phyloP scores from a whole-genome alignment of 1,140 invertebrate species.

The Adelges cooleyi region DNA sequence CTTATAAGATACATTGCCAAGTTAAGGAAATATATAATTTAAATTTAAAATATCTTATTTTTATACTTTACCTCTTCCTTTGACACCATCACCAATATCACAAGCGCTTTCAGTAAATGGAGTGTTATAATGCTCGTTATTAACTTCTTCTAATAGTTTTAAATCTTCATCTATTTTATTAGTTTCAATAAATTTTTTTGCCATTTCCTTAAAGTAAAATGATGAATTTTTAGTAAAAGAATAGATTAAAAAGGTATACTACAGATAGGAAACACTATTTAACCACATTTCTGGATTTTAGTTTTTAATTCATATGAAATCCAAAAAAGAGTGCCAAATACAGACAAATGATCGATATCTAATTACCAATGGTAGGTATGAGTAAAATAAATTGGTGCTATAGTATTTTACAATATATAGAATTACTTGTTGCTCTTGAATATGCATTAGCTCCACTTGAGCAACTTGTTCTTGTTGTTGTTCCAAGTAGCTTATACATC shows the following conservation, averaged over 20 bases:
- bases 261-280: no score
- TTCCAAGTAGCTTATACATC: slow-evolving; percentile 74
- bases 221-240: no score
- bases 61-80: slow-evolving; percentile 3
- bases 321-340: no score
- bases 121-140: background rate
- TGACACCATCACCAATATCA: slow-evolving; percentile 15
- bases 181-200: slow-evolving; percentile 11
- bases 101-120: background rate
- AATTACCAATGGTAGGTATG: no score
- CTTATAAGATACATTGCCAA: no score
- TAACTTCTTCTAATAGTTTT: slow-evolving; percentile 20
- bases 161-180: slow-evolving; percentile 19
- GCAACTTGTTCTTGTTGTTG: slow-evolving; percentile 50
- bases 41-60: background rate
- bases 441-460: slow-evolving; percentile 1
- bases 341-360: no score
- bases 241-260: no score
- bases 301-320: background rate
- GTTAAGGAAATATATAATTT: no score
- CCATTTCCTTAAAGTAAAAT: background rate
- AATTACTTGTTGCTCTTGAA: slow-evolving; percentile 21
- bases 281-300: background rate
- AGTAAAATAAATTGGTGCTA: no score
- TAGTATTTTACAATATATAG: background rate